Evolutionary conservation across 2,113 vertebrate species (phyloP), one percentile per base, ranked within the genome.

Genomic region (Numida meleagris): DNA sequence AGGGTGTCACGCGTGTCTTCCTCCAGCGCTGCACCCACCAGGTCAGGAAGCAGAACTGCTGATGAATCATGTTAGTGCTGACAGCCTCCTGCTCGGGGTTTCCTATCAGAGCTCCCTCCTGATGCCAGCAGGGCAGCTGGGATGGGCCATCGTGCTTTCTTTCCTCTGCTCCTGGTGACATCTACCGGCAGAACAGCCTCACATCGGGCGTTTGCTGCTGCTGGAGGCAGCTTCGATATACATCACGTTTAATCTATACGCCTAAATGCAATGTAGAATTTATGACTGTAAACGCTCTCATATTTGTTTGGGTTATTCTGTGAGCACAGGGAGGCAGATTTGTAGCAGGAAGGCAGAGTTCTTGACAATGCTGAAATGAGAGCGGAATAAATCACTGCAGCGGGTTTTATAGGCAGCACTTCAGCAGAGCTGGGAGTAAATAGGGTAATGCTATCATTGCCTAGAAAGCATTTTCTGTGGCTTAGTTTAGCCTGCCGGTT

Each of bases 161-260:
- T 96, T 95, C 53, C 75, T 59, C 90, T 91, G 81, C 80, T 86
- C 90, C 48, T 89, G 80, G 51, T 94, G 96, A 96, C 95, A 95
- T 83, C 96, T 96, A 45, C 96, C 72, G 95, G 95, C 8, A 34
- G 92, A 82, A 79, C 5, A 4, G 42, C 4, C 68, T 46, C 81
- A 40, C 46, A 8, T 18, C 3, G 34, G 12, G 70, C 24, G 8
- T n/a, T 36, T 36, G 36, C 36, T 43, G 31, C 50, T 24, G 18
- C 72, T 78, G 50, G 25, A 51, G n/a, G 19, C 9, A 38, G 34
- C 38, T 51, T 1, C 21, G 29, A 13, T 77, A 58, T 3, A 19
- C 27, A 15, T 50, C 85, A 23, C 18, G 2, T 82, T 86, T 84
- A 90, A 90, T 38, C 4, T 6, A 3, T 5, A 29, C 20, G 25